A percentile compares a stretch with the other conserved stretches of the same genome.
These are phyloP conservation scores for Proisotoma minuta DNA, from an alignment of 2,888 invertebrate genomes.

Conservation along the genomic window DNA sequence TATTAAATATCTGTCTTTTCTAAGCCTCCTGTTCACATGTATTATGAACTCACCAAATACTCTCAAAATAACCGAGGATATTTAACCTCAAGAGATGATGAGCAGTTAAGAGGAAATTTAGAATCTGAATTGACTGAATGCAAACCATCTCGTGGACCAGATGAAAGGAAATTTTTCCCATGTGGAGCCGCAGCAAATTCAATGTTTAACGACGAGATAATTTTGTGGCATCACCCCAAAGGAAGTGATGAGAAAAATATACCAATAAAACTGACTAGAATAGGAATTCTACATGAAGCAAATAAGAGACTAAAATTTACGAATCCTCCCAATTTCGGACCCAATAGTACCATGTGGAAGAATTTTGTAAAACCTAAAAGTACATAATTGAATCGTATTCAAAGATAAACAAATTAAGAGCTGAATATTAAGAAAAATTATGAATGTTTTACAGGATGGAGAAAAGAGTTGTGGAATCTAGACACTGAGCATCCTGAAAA, in stretches of 20 bases:
- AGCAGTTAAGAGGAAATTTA: constrained; percentile 9
- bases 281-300: no score
- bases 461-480: constrained; percentile 1
- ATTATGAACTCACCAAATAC: constrained; percentile 9
- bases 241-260: no score
- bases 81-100: constrained; percentile 11
- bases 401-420: not conserved
- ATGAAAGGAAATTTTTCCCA: constrained; percentile 12
- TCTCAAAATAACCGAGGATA: constrained; percentile 21
- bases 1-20: no score
- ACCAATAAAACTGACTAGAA: no score
- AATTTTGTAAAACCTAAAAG: constrained; percentile 11
- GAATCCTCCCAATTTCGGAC: no score
- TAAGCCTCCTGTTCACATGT: constrained; percentile 4
- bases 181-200: constrained; percentile 28
- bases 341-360: not conserved
- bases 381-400: not conserved
- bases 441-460: constrained; percentile 29
- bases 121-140: no score
- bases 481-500: constrained; percentile 7
- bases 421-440: no score
- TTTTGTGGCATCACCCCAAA: not conserved
- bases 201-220: constrained; percentile 15
- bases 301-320: no score
- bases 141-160: no score